These are phyloP conservation scores for Serinus canaria DNA, from an alignment of 2,113 vertebrate genomes.

Conservation along the genomic window DNA sequence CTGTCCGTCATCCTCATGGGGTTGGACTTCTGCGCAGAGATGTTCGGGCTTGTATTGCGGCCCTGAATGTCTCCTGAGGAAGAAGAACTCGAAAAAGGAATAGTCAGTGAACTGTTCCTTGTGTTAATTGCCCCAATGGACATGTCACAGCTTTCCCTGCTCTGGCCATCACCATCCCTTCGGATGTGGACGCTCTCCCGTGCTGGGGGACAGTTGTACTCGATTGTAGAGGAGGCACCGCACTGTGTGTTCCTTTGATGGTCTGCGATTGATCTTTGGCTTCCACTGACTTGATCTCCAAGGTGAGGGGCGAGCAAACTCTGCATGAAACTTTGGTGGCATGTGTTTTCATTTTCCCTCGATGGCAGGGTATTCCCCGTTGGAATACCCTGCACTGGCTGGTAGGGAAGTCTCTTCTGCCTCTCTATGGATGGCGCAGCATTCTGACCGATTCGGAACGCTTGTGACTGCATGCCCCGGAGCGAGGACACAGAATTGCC, in stretches of 20 bases:
- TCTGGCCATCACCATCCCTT: slow-evolving; percentile 75
- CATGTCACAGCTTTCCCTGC: slow-evolving; percentile 82
- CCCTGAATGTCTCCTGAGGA: slow-evolving; percentile 89
- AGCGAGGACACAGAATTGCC: slow-evolving; percentile 78
- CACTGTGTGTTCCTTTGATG: slow-evolving; percentile 89
- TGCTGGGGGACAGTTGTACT: slow-evolving; percentile 86
- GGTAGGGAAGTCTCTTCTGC: slow-evolving; percentile 86
- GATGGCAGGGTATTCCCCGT: slow-evolving; percentile 76
- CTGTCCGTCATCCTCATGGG: slow-evolving; percentile 85
- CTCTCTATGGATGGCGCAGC: slow-evolving; percentile 79
- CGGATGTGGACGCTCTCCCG: slow-evolving; percentile 77
- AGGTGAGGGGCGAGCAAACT: slow-evolving; percentile 90
- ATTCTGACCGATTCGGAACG: slow-evolving; percentile 84
- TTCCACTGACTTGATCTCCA: slow-evolving; percentile 84
- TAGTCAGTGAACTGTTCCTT: slow-evolving; percentile 77
- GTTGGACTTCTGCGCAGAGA: slow-evolving; percentile 86
- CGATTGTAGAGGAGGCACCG: slow-evolving; percentile 84
- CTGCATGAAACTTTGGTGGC: slow-evolving; percentile 97
- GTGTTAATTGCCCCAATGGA: slow-evolving; percentile 73
- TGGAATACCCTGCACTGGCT: slow-evolving; percentile 84
- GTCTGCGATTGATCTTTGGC: slow-evolving; percentile 77
- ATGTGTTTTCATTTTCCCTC: slow-evolving; percentile 85
- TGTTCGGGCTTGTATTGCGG: slow-evolving; percentile 89
- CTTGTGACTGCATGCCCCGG: slow-evolving; percentile 85
- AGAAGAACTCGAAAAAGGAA: slow-evolving; percentile 80